Base-by-base conservation (phyloP, 1,140 invertebrate species). In the Pinna nobilis region DNA sequence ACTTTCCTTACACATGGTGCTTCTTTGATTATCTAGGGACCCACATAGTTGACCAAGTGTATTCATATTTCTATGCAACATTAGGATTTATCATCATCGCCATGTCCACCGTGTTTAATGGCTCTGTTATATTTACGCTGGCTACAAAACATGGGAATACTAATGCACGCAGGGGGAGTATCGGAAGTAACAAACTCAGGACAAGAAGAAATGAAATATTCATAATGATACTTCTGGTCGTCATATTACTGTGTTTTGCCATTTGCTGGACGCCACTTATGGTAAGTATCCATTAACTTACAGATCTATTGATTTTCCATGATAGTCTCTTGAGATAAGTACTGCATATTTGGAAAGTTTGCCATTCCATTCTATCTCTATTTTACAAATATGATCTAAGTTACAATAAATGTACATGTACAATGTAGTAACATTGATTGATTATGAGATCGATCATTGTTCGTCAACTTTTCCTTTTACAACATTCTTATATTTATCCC, bases 1-100 rank as follows among this genome's bases (percentile, higher is more conserved):
- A 88, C 60, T 86, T 82, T 76, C 86, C 86, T 0, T 75, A 78
- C 0, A 84, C 82, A n/a, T 88, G 86, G 86, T 88, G 86, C 60
- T 88, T 87, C 69, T 65, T 85, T 41, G 41, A 74, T n/a, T 74
- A 67, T 61, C 41, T 55, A 32, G 82, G 84, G 68, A 69, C 75
- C 0, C 82, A 84, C 60, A 65, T 35, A 32, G 77, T 83, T 37
- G 65, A 79, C 35, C 39, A 30, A 23, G 68, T 74, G 20, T 82
- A 81, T 64, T 64, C 80, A 6, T 51, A 66, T 20, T 68, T 75
- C 23, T 84, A 81, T 55, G 78, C 82, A 1, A 66, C 70, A 6
- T 25, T 81, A 13, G 60, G 51, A n/a, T 15, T 70, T 18, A 23
- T 69, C 18, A 35, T 64, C 3, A 51, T 65, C 18, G n/a, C 59